Conservation (phyloP, 2,888 invertebrate species). For the Parthenolecanium corni region DNA sequence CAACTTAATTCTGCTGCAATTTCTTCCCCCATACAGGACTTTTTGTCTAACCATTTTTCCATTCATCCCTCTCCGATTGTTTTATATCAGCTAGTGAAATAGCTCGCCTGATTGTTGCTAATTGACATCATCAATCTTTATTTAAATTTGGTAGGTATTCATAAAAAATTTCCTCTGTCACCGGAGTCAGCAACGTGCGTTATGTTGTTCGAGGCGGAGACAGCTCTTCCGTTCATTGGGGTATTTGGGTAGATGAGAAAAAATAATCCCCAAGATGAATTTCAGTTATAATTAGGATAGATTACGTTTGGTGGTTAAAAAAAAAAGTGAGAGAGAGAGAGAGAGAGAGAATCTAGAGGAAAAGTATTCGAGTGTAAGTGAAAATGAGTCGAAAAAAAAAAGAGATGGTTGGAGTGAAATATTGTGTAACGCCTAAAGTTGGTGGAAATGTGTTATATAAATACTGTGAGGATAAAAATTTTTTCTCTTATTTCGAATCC, state of each 20-base stretch:
- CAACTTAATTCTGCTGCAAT: too few species aligned
- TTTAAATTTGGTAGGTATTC: conserved; percentile 20
- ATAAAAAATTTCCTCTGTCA: not conserved
- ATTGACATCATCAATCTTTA: conserved; percentile 21
- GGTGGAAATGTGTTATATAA: too few species aligned
- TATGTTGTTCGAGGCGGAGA: not conserved
- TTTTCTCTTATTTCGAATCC: not conserved
- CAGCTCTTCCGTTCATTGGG: too few species aligned
- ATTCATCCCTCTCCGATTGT: not conserved
- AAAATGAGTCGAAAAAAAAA: not conserved
- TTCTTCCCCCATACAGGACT: too few species aligned
- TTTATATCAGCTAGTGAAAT: not conserved
- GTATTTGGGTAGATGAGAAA: conserved; percentile 2
- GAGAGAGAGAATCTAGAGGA: not conserved
- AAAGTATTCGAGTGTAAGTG: not conserved
- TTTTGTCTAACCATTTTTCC: too few species aligned
- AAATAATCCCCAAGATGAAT: conserved; percentile 26
- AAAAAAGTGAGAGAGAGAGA: not conserved
- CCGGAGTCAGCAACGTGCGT: not conserved
- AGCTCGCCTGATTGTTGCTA: not conserved
- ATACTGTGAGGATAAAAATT: not conserved
- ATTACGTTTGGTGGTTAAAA: conserved; percentile 11
- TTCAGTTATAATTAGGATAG: conserved; percentile 26
- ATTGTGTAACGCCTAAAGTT: too few species aligned
- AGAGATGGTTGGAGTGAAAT: too few species aligned